Evolutionary conservation across 2,888 invertebrate genomes (phyloP), one percentile per base, ranked within the genome.

Genomic region (Meta bourneti): DNA sequence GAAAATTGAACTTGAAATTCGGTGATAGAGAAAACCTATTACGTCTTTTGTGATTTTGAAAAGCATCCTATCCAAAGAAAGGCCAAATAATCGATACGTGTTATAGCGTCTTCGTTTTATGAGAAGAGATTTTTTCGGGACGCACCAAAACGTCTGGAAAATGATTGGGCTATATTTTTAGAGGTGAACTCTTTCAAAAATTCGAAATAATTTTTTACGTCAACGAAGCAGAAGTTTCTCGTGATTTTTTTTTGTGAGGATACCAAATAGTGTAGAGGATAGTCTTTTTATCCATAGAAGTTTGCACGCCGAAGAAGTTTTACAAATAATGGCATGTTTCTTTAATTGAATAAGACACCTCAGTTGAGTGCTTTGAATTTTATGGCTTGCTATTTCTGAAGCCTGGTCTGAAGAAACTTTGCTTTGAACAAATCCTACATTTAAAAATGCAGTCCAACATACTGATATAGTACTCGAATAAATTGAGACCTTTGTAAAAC

Each of bases 1-100:
- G 54, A 79, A 79, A 79, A 79, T 79, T 79, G 79, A 79, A 79
- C 79, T 79, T 79, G 79, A 79, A 79, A 79, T 79, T 61, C 79
- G 19, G 20, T 54, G 79, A 79, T 61, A 61, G 34, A 51, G 51
- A 61, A 61, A 61, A 34, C 79, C 79, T 79, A 79, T 79, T 79
- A 69, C 34, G 61, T 16, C 79, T 79, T 79, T 79, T 79, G 79
- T 79, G 79, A 79, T 79, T 79, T 61, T 48, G 79, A 79, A 61
- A 61, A 16, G 61, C 79, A 79, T 34, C 61, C 13, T 77, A 77
- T 49, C 34, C 79, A 16, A 11, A 61, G 61, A 61, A 1, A 20
- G 54, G 61, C 54, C 83, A 83, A 74, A 83, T 74, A 83, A 83
- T 83, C 74, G 74, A 83, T 83, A 74, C 74, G 9, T 19, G 74